phyloP scores from a whole-genome alignment of 64 coral and sea anemone genomes.

The Anthopleura sola region DNA sequence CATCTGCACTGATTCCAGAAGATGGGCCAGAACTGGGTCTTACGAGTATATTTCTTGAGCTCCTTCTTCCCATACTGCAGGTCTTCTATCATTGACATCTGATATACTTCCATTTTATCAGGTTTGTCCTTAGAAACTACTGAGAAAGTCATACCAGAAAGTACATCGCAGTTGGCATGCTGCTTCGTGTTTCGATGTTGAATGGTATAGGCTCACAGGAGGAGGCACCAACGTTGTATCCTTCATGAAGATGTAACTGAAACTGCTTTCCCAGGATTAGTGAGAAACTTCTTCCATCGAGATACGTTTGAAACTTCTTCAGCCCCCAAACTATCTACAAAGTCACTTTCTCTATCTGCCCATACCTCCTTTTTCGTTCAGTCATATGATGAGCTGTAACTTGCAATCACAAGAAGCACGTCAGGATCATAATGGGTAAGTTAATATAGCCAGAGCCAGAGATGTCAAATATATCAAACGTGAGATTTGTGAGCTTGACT shows the following conservation, averaged over 20 bases:
- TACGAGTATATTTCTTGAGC: constrained; percentile 18
- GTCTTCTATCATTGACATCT: constrained; percentile 5
- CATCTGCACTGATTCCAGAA: constrained; percentile 29
- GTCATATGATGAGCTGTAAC: too few relatives aligned
- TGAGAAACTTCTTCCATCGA: too few relatives aligned
- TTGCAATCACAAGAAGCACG: too few relatives aligned
- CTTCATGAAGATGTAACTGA: constrained; percentile 36
- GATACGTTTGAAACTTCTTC: constrained; percentile 59
- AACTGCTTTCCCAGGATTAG: too few relatives aligned
- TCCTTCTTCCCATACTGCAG: constrained; percentile 21
- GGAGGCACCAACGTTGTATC: constrained; percentile 41
- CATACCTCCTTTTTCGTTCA: too few relatives aligned
- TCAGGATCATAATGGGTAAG: too few relatives aligned
- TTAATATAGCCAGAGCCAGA: too few relatives aligned
- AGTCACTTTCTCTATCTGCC: too few relatives aligned
- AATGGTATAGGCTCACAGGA: constrained; percentile 38
- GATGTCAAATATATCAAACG: too few relatives aligned
- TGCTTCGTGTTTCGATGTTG: constrained; percentile 6
- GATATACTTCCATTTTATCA: constrained; percentile 24
- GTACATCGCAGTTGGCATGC: constrained; percentile 36
- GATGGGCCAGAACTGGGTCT: constrained; percentile 40
- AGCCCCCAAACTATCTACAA: constrained; percentile 35
- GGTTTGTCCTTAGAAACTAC: background rate
- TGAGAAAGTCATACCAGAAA: background rate
- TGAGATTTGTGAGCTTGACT: too few relatives aligned